phyloP scores from a whole-genome alignment of 2,888 invertebrate genomes.

The Sylvicola fuscatus region DNA sequence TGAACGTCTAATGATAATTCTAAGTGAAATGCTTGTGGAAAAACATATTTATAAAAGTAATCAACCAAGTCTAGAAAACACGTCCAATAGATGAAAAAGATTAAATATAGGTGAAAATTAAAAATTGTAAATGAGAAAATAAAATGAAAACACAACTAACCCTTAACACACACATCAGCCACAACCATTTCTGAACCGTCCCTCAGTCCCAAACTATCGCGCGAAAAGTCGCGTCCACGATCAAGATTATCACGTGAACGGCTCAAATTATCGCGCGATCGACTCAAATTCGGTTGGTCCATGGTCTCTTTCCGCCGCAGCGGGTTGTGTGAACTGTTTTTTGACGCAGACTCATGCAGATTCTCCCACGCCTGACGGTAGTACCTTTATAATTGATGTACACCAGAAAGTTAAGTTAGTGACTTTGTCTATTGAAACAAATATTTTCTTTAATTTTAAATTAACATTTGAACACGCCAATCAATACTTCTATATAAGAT shows the following conservation, averaged over 20 bases:
- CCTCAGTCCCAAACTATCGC: slow-evolving; percentile 27
- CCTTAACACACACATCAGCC: slow-evolving; percentile 34
- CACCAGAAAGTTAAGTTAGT: slow-evolving; percentile 1
- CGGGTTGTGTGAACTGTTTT: slow-evolving; percentile 32
- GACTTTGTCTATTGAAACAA: too few species aligned
- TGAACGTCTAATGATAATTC: too few species aligned
- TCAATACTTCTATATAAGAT: too few species aligned
- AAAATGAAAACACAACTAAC: slow-evolving; percentile 9
- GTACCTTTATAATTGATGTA: slow-evolving; percentile 26
- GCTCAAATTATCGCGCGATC: slow-evolving; percentile 23
- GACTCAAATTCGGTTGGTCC: slow-evolving; percentile 36
- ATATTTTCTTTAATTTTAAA: too few species aligned
- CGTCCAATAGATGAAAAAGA: not conserved
- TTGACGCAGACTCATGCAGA: slow-evolving; percentile 58
- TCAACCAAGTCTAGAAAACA: too few species aligned
- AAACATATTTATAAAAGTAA: too few species aligned
- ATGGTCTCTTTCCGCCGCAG: slow-evolving; percentile 48
- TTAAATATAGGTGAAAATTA: slow-evolving; percentile 9
- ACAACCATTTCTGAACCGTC: slow-evolving; percentile 62
- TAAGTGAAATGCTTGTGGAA: too few species aligned
- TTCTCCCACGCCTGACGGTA: slow-evolving; percentile 90
- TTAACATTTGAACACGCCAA: too few species aligned
- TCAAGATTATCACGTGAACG: slow-evolving; percentile 25
- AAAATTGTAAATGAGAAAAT: slow-evolving; percentile 14
- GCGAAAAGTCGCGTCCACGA: slow-evolving; percentile 18